phyloP scores from a whole-genome alignment of 2,888 invertebrate genomes.

The Timandra comae region DNA sequence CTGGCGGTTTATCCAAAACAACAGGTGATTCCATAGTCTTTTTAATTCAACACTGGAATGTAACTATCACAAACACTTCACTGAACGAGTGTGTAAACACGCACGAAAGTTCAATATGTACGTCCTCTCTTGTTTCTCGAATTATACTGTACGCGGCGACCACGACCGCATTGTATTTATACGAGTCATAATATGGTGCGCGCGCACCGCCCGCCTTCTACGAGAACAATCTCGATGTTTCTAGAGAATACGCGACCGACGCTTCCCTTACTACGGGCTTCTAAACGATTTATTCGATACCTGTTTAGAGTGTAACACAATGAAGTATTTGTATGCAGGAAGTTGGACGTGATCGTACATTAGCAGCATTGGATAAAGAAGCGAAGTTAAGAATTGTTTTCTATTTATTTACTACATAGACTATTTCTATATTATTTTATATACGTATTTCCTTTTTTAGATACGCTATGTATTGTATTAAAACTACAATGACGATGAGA shows the following conservation, averaged over 20 bases:
- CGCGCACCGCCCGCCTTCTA: constrained; percentile 43
- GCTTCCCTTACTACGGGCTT: not conserved
- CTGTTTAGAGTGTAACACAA: no score
- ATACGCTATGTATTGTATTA: no score
- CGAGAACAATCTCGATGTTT: constrained; percentile 42
- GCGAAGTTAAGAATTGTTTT: no score
- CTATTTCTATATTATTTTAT: no score
- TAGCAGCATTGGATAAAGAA: no score
- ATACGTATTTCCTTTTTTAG: no score
- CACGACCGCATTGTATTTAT: constrained; percentile 49
- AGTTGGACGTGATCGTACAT: no score
- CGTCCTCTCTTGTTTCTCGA: constrained; percentile 41
- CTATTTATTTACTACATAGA: no score
- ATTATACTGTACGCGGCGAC: constrained; percentile 51
- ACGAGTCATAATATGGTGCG: constrained; percentile 37
- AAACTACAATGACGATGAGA: no score
- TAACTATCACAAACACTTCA: constrained; percentile 64
- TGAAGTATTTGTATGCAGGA: no score
- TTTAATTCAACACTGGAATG: constrained; percentile 52
- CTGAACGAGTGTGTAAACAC: constrained; percentile 29
- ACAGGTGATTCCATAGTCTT: constrained; percentile 77
- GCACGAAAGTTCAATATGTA: constrained; percentile 30
- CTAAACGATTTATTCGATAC: no score
- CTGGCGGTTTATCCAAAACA: constrained; percentile 78
- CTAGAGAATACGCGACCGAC: constrained; percentile 18